Evolutionary conservation across 2,797 vertebrate species (phyloP), one percentile per base, ranked within the genome.

Genomic region (Acridotheres tristis): DNA sequence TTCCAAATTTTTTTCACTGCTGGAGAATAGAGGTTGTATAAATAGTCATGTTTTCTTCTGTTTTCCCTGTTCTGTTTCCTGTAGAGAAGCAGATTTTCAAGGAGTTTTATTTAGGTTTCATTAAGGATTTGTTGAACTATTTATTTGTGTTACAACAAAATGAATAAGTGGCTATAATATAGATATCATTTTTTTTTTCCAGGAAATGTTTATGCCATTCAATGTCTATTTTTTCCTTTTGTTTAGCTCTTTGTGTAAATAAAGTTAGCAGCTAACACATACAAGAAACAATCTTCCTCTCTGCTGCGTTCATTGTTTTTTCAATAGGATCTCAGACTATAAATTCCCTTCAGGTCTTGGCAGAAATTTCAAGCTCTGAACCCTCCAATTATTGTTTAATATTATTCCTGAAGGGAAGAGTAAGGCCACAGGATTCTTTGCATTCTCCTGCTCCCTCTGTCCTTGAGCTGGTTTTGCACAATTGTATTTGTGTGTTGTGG

Each of bases 231-330:
- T 94, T 50, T 78, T 93, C 32, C 29, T 86, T 76, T 38, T 72
- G 50, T 81, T 92, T 91, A 78, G 62, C 67, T 84, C 25, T 63
- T 67, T 63, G 11, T 57, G 22, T 84, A 96, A 94, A 94, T 57
- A 69, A 80, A 86, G 51, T 43, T 47, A 92, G 42, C 53, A 92
- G 69, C 26, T 76, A 75, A 38, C 32, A 73, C 54, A 76, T 29
- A 30, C 55, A 92, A 85, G 54, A 68, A 40, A n/a, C 29, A 79
- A 67, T 57, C 83, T 40, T 7, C 21, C 18, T 84, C 36, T 85
- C 78, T 1, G 2, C 18, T 67, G 11, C 47, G 16, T 59, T 91
- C 5, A 0, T 47, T 72, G 17, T 85, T 72, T 75, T 74, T 62
- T 72, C 48, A 84, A 2, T 58, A 58, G 21, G 5, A 69, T 69